Evolutionary conservation across 2,797 vertebrate genomes (phyloP).

Genomic region (Urosaurus nigricauda): DNA sequence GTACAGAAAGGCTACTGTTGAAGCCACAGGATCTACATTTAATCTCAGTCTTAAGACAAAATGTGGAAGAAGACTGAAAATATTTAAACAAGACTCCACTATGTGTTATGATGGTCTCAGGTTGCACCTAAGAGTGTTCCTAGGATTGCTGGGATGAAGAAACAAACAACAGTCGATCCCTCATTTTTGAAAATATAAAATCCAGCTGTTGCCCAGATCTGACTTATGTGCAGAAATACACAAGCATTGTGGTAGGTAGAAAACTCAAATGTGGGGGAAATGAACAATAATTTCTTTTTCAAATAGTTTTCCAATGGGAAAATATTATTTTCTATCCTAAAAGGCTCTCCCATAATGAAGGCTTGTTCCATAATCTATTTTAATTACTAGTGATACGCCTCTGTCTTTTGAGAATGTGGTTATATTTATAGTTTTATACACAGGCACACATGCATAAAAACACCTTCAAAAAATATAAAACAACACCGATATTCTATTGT

Average conservation of each 20-base stretch:
- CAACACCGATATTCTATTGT: background rate
- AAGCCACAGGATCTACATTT: no score
- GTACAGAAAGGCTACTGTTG: no score
- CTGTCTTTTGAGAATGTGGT: background rate
- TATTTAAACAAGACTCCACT: background rate
- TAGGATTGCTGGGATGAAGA: background rate
- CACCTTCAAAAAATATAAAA: no score
- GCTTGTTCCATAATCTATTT: background rate
- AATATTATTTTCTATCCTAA: background rate
- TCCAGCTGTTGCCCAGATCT: no score
- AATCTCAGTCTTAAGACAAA: no score
- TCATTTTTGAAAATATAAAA: no score
- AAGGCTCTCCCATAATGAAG: background rate
- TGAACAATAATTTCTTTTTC: background rate
- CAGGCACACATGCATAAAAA: no score
- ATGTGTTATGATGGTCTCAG: background rate
- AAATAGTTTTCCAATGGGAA: background rate
- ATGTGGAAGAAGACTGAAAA: no score
- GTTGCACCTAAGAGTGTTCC: background rate
- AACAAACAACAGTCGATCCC: background rate
- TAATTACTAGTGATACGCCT: background rate
- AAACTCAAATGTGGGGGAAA: background rate
- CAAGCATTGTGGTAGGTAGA: background rate
- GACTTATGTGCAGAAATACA: background rate
- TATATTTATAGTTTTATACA: no score